Evolutionary conservation across 2,113 vertebrate species (phyloP).

Genomic region (Plecturocebus donacophilus): DNA sequence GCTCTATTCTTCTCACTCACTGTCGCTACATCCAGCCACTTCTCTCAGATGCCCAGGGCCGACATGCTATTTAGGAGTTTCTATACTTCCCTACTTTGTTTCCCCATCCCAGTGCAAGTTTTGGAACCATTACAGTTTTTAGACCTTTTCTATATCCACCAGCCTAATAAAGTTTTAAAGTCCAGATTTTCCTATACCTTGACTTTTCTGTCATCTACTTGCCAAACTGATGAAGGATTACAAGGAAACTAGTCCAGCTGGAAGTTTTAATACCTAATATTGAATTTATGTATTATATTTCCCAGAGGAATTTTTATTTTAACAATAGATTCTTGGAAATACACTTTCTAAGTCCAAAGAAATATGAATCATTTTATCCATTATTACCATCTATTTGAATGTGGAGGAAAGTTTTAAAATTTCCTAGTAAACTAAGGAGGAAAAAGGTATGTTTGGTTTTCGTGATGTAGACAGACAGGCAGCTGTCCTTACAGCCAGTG

Average conservation of each 20-base stretch:
- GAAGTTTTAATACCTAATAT: constrained; percentile 37
- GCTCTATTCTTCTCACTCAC: neutral
- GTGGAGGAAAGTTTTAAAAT: neutral
- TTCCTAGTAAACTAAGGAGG: neutral
- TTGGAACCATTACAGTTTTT: neutral
- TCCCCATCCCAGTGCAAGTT: neutral
- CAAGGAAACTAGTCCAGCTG: neutral
- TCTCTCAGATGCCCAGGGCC: neutral
- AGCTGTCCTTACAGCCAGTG: neutral
- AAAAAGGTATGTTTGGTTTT: neutral
- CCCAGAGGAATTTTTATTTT: constrained; percentile 40
- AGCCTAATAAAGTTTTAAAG: constrained; percentile 26
- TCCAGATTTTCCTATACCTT: neutral
- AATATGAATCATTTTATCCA: constrained; percentile 1
- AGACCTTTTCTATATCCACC: neutral
- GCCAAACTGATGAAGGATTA: constrained; percentile 26
- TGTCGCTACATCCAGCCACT: fast-evolving
- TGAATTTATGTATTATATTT: constrained; percentile 28
- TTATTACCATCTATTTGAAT: constrained; percentile 18
- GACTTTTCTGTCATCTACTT: neutral
- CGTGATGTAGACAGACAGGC: neutral
- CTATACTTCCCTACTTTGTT: neutral
- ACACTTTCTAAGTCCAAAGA: constrained; percentile 23
- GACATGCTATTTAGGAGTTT: neutral
- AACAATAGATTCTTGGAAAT: constrained; percentile 6